These are phyloP conservation scores for Pangasianodon hypophthalmus DNA, from an alignment of 2,113 vertebrate species.

Conservation along the genomic window DNA sequence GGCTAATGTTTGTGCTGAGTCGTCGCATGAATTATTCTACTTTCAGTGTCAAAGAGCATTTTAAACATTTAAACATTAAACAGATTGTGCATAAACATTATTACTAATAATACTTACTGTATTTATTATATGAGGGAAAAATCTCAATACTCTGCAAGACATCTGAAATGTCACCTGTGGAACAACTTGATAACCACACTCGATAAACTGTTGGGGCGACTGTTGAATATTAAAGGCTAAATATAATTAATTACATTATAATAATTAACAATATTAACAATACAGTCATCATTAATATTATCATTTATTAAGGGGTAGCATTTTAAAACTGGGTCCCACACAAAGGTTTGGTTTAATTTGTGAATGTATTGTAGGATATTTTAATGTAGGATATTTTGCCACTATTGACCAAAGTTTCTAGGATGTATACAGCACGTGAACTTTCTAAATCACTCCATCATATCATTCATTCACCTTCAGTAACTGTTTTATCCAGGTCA, in stretches of 20 bases:
- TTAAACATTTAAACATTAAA: not conserved
- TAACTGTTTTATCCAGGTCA: too few relatives aligned
- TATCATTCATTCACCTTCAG: too few relatives aligned
- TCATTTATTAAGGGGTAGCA: too few relatives aligned
- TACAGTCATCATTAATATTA: not conserved
- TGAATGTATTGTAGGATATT: too few relatives aligned
- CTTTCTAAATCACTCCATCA: too few relatives aligned
- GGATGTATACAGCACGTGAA: too few relatives aligned
- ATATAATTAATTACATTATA: not conserved
- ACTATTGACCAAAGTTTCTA: too few relatives aligned
- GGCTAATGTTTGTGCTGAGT: slow-evolving; percentile 8
- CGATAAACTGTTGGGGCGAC: not conserved
- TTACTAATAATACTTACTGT: not conserved
- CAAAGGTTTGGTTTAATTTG: too few relatives aligned
- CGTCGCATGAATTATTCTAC: not conserved
- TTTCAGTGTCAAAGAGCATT: not conserved
- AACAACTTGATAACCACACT: not conserved
- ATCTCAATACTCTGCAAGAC: not conserved
- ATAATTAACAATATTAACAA: not conserved
- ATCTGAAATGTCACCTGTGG: not conserved
- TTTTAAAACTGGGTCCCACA: too few relatives aligned
- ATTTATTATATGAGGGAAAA: not conserved
- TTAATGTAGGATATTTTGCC: too few relatives aligned
- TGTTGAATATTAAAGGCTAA: not conserved
- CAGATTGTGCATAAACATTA: not conserved